phyloP scores from a whole-genome alignment of 1,140 invertebrate species.

The Meloidogyne chitwoodi region DNA sequence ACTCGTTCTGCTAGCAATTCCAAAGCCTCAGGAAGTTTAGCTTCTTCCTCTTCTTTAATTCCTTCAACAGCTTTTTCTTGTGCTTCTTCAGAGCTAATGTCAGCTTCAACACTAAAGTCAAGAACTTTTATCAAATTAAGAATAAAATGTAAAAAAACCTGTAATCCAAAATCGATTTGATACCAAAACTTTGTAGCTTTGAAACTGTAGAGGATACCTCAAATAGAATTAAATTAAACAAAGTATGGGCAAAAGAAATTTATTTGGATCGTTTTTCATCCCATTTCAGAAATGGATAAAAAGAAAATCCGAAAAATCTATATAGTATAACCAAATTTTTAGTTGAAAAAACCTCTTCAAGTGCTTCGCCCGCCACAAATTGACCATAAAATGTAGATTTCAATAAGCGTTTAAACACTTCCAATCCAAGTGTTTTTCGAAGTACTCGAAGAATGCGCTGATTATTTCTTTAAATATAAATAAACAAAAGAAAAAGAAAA shows the following conservation, averaged over 20 bases:
- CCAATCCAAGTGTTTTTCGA: constrained; percentile 76
- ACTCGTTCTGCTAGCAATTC: constrained; percentile 12
- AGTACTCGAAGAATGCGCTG: constrained; percentile 84
- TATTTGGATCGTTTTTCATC: background rate
- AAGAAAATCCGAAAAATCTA: background rate
- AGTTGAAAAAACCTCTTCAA: constrained; percentile 74
- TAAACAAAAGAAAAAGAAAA: background rate
- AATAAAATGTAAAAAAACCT: no score
- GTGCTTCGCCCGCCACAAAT: constrained; percentile 92
- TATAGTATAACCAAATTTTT: no score
- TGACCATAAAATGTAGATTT: constrained; percentile 94
- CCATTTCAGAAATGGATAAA: background rate
- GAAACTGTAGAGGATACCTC: constrained; percentile 68
- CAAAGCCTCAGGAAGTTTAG: background rate
- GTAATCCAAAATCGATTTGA: constrained; percentile 71
- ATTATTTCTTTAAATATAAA: constrained; percentile 68
- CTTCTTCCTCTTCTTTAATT: constrained; percentile 18
- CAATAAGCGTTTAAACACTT: constrained; percentile 80
- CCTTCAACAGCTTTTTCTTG: constrained; percentile 61
- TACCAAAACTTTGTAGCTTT: constrained; percentile 82
- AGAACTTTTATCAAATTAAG: no score
- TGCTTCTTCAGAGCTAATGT: constrained; percentile 67
- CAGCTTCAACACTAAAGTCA: constrained; percentile 89
- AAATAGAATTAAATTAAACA: constrained; percentile 25
- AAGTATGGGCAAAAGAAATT: background rate